phyloP scores from a whole-genome alignment of 92 coral and sea anemone species.

The Epizoanthus ramosus region DNA sequence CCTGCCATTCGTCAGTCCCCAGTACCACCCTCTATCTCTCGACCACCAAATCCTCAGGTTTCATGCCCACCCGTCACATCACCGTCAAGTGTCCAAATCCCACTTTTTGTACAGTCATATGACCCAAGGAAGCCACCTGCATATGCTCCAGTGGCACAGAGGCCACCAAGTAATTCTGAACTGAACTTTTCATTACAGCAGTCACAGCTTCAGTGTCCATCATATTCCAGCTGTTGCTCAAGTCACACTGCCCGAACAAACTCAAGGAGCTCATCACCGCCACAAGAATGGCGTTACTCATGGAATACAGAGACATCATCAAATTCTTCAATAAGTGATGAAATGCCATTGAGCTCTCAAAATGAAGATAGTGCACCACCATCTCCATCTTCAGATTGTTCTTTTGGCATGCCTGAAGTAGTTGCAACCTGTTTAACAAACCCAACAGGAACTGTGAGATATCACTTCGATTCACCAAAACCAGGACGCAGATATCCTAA shows the following conservation, averaged over 20 bases:
- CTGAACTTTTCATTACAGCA: constrained; percentile 41
- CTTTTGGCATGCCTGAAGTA: constrained; percentile 58
- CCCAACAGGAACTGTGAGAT: constrained; percentile 81
- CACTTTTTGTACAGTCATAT: constrained; percentile 70
- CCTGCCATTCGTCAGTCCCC: constrained; percentile 28
- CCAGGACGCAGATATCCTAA: constrained; percentile 31
- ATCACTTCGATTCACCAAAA: constrained; percentile 61
- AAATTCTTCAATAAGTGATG: constrained; percentile 89
- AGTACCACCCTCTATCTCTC: constrained; percentile 29
- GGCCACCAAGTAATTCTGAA: constrained; percentile 60
- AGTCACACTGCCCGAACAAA: constrained; percentile 31
- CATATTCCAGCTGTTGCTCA: constrained; percentile 29
- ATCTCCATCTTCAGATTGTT: constrained; percentile 79
- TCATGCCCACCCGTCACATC: constrained; percentile 50
- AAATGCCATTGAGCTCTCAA: constrained; percentile 77
- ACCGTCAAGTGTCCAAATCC: constrained; percentile 39
- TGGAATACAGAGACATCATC: constrained; percentile 92
- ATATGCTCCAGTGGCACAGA: constrained; percentile 72
- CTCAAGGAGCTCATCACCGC: constrained; percentile 60
- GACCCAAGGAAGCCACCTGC: constrained; percentile 72
- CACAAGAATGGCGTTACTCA: constrained; percentile 72
- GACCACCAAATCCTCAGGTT: constrained; percentile 16
- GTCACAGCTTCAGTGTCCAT: constrained; percentile 40
- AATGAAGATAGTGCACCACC: constrained; percentile 82
- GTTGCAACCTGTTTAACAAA: constrained; percentile 71